Evolutionary conservation across 2,113 vertebrate genomes (phyloP).

Genomic region (Lucifuga dentata): DNA sequence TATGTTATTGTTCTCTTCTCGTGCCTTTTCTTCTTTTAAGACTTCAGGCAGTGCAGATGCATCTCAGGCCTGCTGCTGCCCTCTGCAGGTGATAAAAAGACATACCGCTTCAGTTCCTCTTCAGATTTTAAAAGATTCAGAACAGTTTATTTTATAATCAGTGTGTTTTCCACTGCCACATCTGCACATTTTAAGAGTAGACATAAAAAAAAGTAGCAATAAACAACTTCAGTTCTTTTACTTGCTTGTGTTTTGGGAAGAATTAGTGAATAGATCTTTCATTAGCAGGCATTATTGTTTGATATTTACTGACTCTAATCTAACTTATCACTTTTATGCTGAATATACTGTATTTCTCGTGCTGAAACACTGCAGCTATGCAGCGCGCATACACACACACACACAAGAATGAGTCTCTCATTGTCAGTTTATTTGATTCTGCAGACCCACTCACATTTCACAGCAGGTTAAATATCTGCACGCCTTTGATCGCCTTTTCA

Average conservation of each 20-base stretch:
- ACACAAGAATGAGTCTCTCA: too few relatives aligned
- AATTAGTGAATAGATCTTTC: neutral
- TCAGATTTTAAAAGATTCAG: neutral
- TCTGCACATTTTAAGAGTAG: too few relatives aligned
- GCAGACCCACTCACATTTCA: slow-evolving; percentile 2
- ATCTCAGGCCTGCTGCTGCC: slow-evolving; percentile 68
- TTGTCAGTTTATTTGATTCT: neutral
- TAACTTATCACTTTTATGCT: slow-evolving; percentile 12
- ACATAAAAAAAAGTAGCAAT: neutral
- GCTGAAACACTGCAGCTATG: too few relatives aligned
- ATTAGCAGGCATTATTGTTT: neutral
- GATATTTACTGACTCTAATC: too few relatives aligned
- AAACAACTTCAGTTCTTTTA: neutral
- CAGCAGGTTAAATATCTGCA: slow-evolving; percentile 6
- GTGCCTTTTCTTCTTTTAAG: slow-evolving; percentile 47
- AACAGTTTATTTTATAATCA: neutral
- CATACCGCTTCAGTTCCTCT: neutral
- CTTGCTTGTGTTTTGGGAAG: neutral
- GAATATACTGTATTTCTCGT: slow-evolving; percentile 12
- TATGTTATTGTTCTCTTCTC: neutral
- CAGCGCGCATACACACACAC: too few relatives aligned
- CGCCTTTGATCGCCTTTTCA: slow-evolving; percentile 1
- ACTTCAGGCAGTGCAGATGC: slow-evolving; percentile 11
- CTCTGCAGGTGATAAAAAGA: slow-evolving; percentile 47
- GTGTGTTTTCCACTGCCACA: neutral